Percentiles rank a stretch among this genome's conserved stretches.
Evolutionary conservation across 1,140 invertebrate species (phyloP).

Genomic region (Zelostemma sp.): DNA sequence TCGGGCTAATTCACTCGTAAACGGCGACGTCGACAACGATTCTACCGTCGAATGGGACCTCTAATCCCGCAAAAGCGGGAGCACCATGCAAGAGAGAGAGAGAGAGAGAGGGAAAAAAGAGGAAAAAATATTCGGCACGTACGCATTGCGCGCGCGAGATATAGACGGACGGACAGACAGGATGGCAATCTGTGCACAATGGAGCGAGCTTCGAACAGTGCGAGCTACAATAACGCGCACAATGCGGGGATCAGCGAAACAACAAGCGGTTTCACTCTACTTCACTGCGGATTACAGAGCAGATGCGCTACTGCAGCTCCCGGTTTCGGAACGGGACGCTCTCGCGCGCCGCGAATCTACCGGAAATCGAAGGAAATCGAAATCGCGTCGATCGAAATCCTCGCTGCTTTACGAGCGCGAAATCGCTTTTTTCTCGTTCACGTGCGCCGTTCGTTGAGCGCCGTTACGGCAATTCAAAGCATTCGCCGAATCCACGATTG

Average conservation of each 20-base stretch:
- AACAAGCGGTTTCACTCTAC: slow-evolving; percentile 65
- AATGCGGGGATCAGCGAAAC: slow-evolving; percentile 66
- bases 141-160: slow-evolving; percentile 24
- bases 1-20: slow-evolving; percentile 45
- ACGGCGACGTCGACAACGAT: slow-evolving; percentile 43
- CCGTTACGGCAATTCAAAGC: too few relatives aligned
- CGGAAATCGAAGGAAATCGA: slow-evolving; percentile 42
- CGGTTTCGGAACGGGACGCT: slow-evolving; percentile 32
- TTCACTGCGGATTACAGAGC: slow-evolving; percentile 65
- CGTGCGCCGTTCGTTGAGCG: too few relatives aligned
- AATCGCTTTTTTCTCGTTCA: too few relatives aligned
- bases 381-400: slow-evolving; percentile 32
- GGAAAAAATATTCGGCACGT: slow-evolving; percentile 36
- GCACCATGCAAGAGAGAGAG: slow-evolving; percentile 29
- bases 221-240: slow-evolving; percentile 54
- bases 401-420: too few relatives aligned
- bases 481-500: too few relatives aligned
- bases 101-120: not conserved
- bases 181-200: slow-evolving; percentile 57
- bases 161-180: slow-evolving; percentile 3
- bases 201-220: slow-evolving; percentile 53
- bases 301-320: too few relatives aligned
- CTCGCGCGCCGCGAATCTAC: slow-evolving; percentile 50
- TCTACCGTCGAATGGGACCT: slow-evolving; percentile 43
- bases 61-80: slow-evolving; percentile 52